Evolutionary conservation across 1,140 invertebrate genomes (phyloP).

Genomic region (Zaprionus inermis): DNA sequence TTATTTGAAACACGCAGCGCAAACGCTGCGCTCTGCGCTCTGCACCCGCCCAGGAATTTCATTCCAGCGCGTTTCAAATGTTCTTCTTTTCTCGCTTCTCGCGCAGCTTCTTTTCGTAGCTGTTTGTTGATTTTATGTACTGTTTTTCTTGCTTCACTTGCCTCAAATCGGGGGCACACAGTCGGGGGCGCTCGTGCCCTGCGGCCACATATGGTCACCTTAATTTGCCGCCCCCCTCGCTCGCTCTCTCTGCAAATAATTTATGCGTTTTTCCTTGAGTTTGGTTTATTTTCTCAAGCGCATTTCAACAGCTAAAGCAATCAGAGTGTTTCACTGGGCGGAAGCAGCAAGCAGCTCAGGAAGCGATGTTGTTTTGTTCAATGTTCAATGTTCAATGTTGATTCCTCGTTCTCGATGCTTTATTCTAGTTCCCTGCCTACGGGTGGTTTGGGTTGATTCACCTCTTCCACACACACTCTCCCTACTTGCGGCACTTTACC

Average conservation of each 20-base stretch:
- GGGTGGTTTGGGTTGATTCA: slow-evolving; percentile 45
- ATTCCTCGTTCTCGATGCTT: not conserved
- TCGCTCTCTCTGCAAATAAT: slow-evolving; percentile 60
- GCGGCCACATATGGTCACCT: slow-evolving; percentile 81
- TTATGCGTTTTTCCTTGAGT: slow-evolving; percentile 77
- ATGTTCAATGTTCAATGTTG: slow-evolving; percentile 57
- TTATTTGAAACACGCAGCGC: slow-evolving; percentile 74
- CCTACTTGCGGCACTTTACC: slow-evolving; percentile 4
- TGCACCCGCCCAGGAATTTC: slow-evolving; percentile 46
- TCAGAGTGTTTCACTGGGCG: slow-evolving; percentile 69
- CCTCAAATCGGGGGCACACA: slow-evolving; percentile 20
- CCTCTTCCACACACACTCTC: not conserved
- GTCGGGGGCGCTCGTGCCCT: slow-evolving; percentile 62
- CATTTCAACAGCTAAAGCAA: slow-evolving; percentile 80
- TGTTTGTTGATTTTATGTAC: slow-evolving; percentile 82
- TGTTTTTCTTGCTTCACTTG: slow-evolving; percentile 80
- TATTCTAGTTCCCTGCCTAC: slow-evolving; percentile 45
- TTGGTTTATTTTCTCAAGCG: slow-evolving; percentile 81
- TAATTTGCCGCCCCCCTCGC: slow-evolving; percentile 52
- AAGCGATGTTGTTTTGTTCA: slow-evolving; percentile 48
- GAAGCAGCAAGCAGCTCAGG: slow-evolving; percentile 65
- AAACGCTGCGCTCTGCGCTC: slow-evolving; percentile 19
- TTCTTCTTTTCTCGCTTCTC: slow-evolving; percentile 40
- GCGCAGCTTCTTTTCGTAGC: slow-evolving; percentile 29
- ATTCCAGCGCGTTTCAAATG: slow-evolving; percentile 63